A percentile compares a stretch with the other conserved stretches of the same genome.
Conservation (phyloP, 2,888 invertebrate species). For the Euplagia quadripunctaria region DNA sequence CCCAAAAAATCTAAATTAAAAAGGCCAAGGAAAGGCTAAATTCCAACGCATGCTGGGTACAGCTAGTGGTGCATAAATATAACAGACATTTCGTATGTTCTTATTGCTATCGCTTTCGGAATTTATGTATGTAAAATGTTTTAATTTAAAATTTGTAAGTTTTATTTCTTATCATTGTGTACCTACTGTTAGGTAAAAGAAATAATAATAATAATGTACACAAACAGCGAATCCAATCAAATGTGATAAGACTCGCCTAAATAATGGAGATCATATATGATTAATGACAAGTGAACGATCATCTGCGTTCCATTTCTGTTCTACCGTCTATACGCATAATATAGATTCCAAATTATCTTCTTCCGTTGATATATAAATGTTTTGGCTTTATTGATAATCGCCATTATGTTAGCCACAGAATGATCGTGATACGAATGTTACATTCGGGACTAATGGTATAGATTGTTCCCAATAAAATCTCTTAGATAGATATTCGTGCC, state of each 20-base stretch:
- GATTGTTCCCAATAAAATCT: neutral
- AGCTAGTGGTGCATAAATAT: no score
- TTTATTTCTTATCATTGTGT: no score
- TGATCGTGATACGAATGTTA: constrained; percentile 29
- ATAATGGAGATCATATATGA: constrained; percentile 43
- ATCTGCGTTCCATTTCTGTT: constrained; percentile 50
- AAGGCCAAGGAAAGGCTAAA: no score
- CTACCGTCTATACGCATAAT: constrained; percentile 41
- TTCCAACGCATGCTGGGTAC: no score
- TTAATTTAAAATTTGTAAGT: no score
- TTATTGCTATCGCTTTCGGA: no score
- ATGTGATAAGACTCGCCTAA: constrained; percentile 1
- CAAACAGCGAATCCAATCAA: neutral
- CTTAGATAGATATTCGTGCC: no score
- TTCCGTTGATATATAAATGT: constrained; percentile 52
- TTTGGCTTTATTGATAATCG: constrained; percentile 46
- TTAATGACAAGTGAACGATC: constrained; percentile 55
- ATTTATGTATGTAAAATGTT: no score
- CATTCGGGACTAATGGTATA: neutral
- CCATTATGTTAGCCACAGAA: constrained; percentile 34
- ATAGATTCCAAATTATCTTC: constrained; percentile 53
- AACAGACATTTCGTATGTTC: no score
- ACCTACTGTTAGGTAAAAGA: no score
- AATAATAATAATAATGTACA: neutral
- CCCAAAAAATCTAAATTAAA: no score